Percentiles rank a stretch among this genome's conserved stretches.
Evolutionary conservation across 2,888 invertebrate genomes (phyloP).

Genomic region (Acanthosepion esculentum): DNA sequence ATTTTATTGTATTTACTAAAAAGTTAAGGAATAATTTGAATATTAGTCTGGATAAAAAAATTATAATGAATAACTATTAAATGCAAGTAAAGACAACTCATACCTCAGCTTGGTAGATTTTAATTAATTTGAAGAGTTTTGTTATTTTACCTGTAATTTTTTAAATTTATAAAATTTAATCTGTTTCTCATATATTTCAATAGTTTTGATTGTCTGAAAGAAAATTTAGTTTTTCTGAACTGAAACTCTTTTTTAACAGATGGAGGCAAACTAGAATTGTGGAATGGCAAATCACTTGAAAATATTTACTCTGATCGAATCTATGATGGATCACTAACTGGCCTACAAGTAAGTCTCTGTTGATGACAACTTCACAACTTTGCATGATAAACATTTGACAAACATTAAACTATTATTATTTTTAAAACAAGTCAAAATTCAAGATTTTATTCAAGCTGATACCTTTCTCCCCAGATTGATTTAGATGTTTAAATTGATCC

Average conservation of each 20-base stretch:
- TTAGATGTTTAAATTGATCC: not conserved
- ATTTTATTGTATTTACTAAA: not conserved
- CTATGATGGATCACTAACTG: conserved; percentile 67
- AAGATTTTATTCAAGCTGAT: too few relatives aligned
- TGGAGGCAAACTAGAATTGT: conserved; percentile 73
- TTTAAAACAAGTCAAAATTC: too few relatives aligned
- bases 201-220: not conserved
- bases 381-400: not conserved
- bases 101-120: too few relatives aligned
- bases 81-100: too few relatives aligned
- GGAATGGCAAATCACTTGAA: conserved; percentile 65
- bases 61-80: not conserved
- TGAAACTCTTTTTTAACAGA: conserved; percentile 58
- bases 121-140: too few relatives aligned
- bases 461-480: not conserved
- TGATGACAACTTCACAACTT: not conserved
- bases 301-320: conserved; percentile 64
- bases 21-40: not conserved
- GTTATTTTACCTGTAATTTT: too few relatives aligned
- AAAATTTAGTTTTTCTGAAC: not conserved
- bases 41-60: not conserved
- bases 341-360: conserved; percentile 63
- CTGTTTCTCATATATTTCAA: too few relatives aligned
- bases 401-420: not conserved
- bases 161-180: too few relatives aligned